phyloP scores from a whole-genome alignment of 2,797 vertebrate genomes.

The Urocyon cinereoargenteus region DNA sequence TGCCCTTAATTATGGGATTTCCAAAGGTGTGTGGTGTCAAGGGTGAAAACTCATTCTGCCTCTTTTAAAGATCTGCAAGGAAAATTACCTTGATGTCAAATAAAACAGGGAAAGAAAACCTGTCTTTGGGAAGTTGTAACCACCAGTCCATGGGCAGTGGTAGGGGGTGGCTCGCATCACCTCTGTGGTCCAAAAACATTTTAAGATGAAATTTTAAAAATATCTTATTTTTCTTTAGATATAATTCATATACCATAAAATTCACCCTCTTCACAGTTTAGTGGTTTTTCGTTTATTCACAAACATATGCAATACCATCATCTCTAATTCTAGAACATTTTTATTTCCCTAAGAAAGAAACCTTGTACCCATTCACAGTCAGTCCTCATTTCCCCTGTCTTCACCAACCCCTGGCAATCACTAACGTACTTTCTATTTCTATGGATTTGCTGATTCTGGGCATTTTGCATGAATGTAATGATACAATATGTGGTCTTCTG shows the following conservation, averaged over 20 bases:
- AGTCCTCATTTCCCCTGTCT: not conserved
- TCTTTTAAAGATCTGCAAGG: conserved; percentile 42
- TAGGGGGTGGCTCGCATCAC: not conserved
- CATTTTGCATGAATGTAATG: not conserved
- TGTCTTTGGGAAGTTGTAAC: not conserved
- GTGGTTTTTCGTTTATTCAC: conserved; percentile 26
- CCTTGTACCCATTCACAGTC: not conserved
- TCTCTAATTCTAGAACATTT: conserved; percentile 29
- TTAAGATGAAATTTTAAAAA: not conserved
- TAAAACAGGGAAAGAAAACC: not conserved
- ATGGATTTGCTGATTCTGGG: conserved; percentile 29
- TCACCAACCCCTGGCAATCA: not conserved
- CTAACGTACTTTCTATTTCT: not conserved
- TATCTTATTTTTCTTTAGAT: not conserved
- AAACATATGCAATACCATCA: not conserved
- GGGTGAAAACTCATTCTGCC: not conserved
- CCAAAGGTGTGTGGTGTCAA: conserved; percentile 13
- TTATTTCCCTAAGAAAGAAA: not conserved
- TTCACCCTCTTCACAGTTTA: not conserved
- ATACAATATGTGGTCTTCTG: not conserved
- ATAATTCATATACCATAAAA: not conserved
- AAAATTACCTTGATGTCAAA: not conserved
- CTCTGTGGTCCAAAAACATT: not conserved
- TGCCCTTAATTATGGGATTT: not conserved
- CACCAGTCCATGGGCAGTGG: not conserved